Percentiles rank a stretch among this genome's conserved stretches.
Conservation (phyloP, 2,113 vertebrate species). For the Merops nubicus region DNA sequence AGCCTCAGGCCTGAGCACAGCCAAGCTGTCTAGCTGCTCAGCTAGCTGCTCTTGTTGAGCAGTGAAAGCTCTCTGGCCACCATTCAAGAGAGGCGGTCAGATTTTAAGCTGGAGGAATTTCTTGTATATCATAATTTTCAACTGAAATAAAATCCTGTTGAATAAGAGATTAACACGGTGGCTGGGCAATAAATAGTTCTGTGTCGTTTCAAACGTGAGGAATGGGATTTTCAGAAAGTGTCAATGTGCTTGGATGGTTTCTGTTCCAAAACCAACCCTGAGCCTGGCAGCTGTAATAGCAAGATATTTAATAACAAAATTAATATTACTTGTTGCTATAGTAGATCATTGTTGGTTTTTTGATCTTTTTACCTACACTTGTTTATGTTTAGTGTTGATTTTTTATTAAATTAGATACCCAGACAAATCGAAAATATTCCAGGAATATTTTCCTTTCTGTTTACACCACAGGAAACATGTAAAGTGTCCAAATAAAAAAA, state of each 20-base stretch:
- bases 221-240: neutral
- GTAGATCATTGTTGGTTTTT: neutral
- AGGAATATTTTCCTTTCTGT: neutral
- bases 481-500: neutral
- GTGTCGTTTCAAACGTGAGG: neutral
- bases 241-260: neutral
- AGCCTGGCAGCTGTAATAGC: neutral
- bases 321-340: neutral
- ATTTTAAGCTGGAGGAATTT: neutral
- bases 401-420: neutral
- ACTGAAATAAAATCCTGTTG: neutral
- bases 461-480: neutral
- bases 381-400: neutral
- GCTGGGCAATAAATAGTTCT: neutral
- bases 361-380: neutral
- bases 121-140: neutral
- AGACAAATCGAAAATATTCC: neutral
- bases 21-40: neutral
- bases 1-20: neutral
- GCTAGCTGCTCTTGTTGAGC: neutral
- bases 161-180: neutral
- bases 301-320: neutral
- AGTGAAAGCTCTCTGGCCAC: neutral
- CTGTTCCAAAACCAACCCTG: neutral
- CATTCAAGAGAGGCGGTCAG: neutral